Conservation (phyloP, 2,113 vertebrate genomes). For the Neogale vison region DNA sequence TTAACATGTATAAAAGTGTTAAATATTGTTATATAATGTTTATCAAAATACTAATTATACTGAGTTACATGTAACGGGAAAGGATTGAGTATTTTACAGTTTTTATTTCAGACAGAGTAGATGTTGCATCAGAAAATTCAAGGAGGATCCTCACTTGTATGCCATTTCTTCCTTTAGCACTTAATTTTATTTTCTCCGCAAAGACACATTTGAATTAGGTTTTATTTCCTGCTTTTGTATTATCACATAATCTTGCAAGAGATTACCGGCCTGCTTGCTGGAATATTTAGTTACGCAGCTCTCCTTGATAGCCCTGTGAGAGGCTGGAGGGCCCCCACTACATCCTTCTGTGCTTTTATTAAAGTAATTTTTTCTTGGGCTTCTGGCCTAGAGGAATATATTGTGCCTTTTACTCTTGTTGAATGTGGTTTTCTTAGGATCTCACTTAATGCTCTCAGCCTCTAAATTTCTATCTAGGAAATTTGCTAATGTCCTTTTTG, state of each 20-base stretch:
- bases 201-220: background rate
- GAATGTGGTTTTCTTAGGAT: background rate
- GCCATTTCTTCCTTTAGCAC: background rate
- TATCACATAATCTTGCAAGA: background rate
- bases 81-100: background rate
- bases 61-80: background rate
- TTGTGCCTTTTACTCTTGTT: background rate
- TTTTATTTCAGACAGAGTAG: background rate
- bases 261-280: background rate
- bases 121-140: background rate
- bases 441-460: conserved; percentile 8
- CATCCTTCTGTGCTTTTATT: background rate
- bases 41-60: background rate
- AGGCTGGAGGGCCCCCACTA: background rate
- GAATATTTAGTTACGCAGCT: background rate
- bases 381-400: conserved; percentile 17
- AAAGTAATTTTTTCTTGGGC: background rate
- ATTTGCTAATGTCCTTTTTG: background rate
- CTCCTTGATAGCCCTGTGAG: background rate
- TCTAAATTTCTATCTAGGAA: conserved; percentile 1
- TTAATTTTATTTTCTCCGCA: conserved; percentile 25
- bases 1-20: conserved; percentile 11
- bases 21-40: background rate
- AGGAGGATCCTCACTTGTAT: background rate
- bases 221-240: conserved; percentile 12